A percentile compares a stretch with the other conserved stretches of the same genome.
phyloP scores from a whole-genome alignment of 2,888 invertebrate genomes.

The Dicranocentrus wangi region DNA sequence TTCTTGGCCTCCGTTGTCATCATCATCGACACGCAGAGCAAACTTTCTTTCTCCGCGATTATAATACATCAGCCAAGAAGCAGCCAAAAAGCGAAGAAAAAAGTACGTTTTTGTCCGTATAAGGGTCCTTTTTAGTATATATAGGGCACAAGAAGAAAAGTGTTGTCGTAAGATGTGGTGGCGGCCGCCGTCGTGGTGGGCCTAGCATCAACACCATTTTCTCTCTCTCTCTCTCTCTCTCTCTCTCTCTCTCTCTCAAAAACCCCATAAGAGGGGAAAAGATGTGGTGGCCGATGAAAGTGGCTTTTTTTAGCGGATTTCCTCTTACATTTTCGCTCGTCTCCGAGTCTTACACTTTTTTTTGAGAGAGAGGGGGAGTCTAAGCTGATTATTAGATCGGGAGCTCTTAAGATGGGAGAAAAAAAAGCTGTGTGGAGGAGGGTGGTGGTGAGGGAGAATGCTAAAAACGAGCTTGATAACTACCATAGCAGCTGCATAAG shows the following conservation, averaged over 20 bases:
- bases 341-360: constrained; percentile 24
- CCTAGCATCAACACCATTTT: not conserved
- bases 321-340: constrained; percentile 51
- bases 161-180: not conserved
- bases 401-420: constrained; percentile 34
- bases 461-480: constrained; percentile 15
- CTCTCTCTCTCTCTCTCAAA: not conserved
- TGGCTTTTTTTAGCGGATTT: constrained; percentile 57
- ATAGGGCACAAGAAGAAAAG: not conserved
- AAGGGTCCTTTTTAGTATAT: not conserved
- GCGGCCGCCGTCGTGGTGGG: not conserved
- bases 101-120: too few relatives aligned
- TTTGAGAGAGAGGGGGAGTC: constrained; percentile 19
- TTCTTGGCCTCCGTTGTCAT: not conserved
- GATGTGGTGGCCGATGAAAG: constrained; percentile 45
- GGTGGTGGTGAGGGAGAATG: constrained; percentile 4
- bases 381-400: constrained; percentile 60
- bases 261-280: not conserved
- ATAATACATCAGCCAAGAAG: too few relatives aligned
- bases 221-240: not conserved
- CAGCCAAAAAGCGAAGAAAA: too few relatives aligned
- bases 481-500: constrained; percentile 33
- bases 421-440: not conserved
- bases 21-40: constrained; percentile 9
- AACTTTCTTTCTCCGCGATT: not conserved